Percentiles rank a stretch among this genome's conserved stretches.
Evolutionary conservation across 53 echinoderm and acorn worm species (phyloP).

Genomic region (Astropecten irregularis): DNA sequence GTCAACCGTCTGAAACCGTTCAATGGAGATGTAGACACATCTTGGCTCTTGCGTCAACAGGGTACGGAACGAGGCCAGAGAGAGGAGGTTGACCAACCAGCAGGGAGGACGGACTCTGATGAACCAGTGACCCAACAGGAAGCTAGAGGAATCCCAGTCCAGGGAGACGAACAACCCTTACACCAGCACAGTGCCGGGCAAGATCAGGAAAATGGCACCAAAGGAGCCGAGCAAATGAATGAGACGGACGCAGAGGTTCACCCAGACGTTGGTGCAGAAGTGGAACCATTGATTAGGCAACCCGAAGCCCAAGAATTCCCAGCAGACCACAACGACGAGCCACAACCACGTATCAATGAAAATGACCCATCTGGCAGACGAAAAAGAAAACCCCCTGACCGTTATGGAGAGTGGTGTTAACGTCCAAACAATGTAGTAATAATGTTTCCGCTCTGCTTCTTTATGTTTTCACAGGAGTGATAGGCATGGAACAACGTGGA

Average conservation of each 20-base stretch:
- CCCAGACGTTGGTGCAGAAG: too few relatives aligned
- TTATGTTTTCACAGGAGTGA: not conserved
- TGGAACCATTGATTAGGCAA: too few relatives aligned
- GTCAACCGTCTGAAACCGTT: slow-evolving; percentile 45
- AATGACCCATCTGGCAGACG: too few relatives aligned
- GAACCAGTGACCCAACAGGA: not conserved
- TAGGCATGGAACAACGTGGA: not conserved
- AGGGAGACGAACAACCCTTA: not conserved
- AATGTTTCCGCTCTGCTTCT: not conserved
- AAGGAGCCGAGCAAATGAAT: too few relatives aligned
- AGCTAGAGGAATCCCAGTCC: not conserved
- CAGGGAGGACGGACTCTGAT: not conserved
- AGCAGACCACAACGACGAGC: not conserved
- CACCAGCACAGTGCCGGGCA: too few relatives aligned
- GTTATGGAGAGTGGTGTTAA: slow-evolving; percentile 9
- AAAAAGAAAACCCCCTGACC: not conserved
- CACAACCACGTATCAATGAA: too few relatives aligned
- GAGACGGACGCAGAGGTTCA: too few relatives aligned
- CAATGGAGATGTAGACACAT: slow-evolving; percentile 8
- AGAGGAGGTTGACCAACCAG: not conserved
- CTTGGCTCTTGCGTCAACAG: too few relatives aligned
- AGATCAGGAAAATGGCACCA: too few relatives aligned
- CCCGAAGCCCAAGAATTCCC: too few relatives aligned
- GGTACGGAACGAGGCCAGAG: too few relatives aligned
- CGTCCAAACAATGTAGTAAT: too few relatives aligned